These are phyloP conservation scores for Macrobrachium rosenbergii DNA, from an alignment of 1,140 invertebrate genomes.

Conservation along the genomic window DNA sequence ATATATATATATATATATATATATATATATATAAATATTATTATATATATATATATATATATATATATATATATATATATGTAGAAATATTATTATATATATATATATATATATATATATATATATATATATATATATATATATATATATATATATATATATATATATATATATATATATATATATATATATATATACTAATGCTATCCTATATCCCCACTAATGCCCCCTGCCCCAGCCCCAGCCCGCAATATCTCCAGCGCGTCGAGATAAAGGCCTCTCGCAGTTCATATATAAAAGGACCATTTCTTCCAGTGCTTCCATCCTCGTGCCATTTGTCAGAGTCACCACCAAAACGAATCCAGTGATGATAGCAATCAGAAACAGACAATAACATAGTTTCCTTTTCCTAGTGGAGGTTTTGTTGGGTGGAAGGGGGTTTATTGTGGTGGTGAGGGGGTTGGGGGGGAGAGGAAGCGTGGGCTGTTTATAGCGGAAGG, in stretches of 20 bases:
- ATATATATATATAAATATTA: background rate
- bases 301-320: too few species aligned
- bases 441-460: background rate
- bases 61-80: slow-evolving; percentile 11
- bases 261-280: too few species aligned
- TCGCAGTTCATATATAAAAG: too few species aligned
- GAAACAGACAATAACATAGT: too few species aligned
- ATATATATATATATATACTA: too few species aligned
- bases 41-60: background rate
- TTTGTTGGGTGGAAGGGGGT: background rate
- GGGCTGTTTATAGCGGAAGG: background rate
- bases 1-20: too few species aligned
- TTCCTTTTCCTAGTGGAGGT: background rate
- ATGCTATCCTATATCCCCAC: too few species aligned
- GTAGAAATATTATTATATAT: background rate
- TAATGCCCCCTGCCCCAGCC: too few species aligned
- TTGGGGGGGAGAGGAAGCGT: background rate
- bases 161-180: slow-evolving; percentile 1
- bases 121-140: background rate
- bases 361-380: too few species aligned
- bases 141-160: slow-evolving; percentile 11
- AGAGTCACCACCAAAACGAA: too few species aligned
- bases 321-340: too few species aligned
- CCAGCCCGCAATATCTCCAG: too few species aligned
- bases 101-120: background rate